A percentile compares a stretch with the other conserved stretches of the same genome.
These are phyloP conservation scores for Nycticryphes semicollaris DNA, from an alignment of 2,113 vertebrate species.

Conservation along the genomic window DNA sequence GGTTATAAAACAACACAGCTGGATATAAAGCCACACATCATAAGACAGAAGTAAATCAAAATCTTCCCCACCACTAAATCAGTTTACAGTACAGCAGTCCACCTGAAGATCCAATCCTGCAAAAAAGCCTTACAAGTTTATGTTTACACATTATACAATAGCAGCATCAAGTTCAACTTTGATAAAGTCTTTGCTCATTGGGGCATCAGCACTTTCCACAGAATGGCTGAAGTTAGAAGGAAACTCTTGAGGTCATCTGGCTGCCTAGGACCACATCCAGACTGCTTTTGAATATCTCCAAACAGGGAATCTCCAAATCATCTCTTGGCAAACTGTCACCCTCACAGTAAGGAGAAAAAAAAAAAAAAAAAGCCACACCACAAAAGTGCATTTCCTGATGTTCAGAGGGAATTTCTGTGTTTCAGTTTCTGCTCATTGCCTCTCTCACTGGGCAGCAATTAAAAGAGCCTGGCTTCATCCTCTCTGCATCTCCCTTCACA, in stretches of 20 bases:
- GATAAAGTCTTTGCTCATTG: background rate
- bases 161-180: background rate
- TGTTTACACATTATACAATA: background rate
- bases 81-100: background rate
- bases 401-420: background rate
- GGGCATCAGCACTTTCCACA: background rate
- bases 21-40: background rate
- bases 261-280: background rate
- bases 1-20: background rate
- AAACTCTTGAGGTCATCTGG: background rate
- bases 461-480: background rate
- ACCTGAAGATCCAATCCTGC: background rate
- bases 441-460: background rate
- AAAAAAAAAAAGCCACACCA: background rate
- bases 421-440: background rate
- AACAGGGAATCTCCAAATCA: background rate
- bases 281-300: background rate
- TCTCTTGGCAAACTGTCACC: background rate
- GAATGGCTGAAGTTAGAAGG: background rate
- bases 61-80: background rate
- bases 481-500: background rate
- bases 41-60: background rate
- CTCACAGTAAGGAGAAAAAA: background rate
- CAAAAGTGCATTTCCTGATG: background rate
- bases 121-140: background rate